Evolutionary conservation across 2,888 invertebrate genomes (phyloP), one percentile per base, ranked within the genome.

Genomic region (Anthophora plumipes): DNA sequence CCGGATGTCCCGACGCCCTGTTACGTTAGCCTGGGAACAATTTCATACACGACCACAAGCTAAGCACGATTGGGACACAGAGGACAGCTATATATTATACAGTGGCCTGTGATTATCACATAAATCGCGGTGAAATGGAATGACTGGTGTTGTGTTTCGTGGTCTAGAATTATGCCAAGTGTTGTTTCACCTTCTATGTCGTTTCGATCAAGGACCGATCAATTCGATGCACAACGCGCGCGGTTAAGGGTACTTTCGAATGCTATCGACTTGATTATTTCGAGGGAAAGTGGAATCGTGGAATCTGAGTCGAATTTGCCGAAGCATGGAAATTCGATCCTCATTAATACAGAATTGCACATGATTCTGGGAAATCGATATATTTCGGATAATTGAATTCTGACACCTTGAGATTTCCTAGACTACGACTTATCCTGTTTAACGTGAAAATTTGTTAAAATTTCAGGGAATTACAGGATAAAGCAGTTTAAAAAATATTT

Each of bases 41-140:
- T 82, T 82, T 75, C 70, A 63, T 75, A 71, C 70, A 80, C 63
- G 61, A 43, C 55, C 66, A 70, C 67, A 37, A 74, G n/a, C 67
- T 12, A 43, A 20, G 25, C 46, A 3, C 54, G 48, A 14, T 20
- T n/a, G 37, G 69, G 67, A 71, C 80, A 55, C 55, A 39, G 41
- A 52, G 70, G 54, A 75, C 64, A 39, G 54, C 67, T 25, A 50
- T 54, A 67, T 77, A 73, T 67, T 54, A 67, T 77, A 73, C 70
- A 31, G 41, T 52, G 57, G 52, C 20, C 43, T 20, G 41, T 75
- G 82, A 82, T 82, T 80, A 82, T 71, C 80, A 55, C 81, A 68
- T 75, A 76, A 80, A 82, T 82, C 82, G 68, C 59, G 12, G 41
- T 31, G 66, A 61, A 74, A 80, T 66, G 66, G 74, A 80, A 80